Evolutionary conservation across 2,113 vertebrate genomes (phyloP).

Genomic region (Petrocephalus zakoni): DNA sequence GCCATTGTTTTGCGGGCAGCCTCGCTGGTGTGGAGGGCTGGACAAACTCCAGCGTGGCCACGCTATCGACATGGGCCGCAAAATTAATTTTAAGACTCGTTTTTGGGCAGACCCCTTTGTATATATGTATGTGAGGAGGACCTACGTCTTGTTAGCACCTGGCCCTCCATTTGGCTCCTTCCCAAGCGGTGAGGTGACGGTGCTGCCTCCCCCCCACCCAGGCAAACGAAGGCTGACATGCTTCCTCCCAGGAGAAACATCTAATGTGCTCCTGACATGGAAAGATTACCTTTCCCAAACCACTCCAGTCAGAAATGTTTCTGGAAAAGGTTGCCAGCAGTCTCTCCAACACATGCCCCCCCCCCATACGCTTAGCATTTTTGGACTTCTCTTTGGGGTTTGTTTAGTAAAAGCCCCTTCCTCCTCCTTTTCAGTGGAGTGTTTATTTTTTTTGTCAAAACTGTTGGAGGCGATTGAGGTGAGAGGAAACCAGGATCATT

Average conservation of each 20-base stretch:
- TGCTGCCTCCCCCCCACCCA: background rate
- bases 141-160: background rate
- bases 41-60: slow-evolving; percentile 15
- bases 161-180: background rate
- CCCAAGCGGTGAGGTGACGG: background rate
- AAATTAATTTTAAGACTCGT: background rate
- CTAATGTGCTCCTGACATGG: slow-evolving; percentile 9
- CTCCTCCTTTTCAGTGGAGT: slow-evolving; percentile 7
- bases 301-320: background rate
- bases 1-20: slow-evolving; percentile 30
- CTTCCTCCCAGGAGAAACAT: background rate
- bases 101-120: background rate
- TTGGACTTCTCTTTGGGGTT: background rate
- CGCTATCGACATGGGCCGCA: background rate
- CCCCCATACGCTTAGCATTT: background rate
- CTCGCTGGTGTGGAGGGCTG: background rate
- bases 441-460: slow-evolving; percentile 25
- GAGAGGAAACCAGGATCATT: slow-evolving; percentile 17
- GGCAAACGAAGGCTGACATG: background rate
- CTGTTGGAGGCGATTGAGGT: background rate
- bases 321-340: background rate
- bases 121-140: background rate
- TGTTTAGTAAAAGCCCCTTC: slow-evolving; percentile 13
- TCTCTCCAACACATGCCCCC: background rate
- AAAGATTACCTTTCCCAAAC: slow-evolving; percentile 1